phyloP scores from a whole-genome alignment of 2,888 invertebrate genomes.

The Reticulitermes lucifugus region DNA sequence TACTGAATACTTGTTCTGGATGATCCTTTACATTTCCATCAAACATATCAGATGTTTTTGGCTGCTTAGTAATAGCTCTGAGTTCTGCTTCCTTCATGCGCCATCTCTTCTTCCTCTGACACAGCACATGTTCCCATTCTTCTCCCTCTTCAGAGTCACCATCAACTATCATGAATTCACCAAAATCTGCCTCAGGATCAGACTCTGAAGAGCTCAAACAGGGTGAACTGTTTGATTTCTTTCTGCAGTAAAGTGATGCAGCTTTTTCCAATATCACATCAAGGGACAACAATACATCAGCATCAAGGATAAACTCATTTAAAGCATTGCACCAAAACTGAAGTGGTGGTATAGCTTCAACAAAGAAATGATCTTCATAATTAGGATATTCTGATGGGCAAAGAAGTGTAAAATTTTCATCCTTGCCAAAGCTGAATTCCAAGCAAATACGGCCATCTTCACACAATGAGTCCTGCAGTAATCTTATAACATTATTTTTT shows the following conservation, averaged over 20 bases:
- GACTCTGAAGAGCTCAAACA: constrained; percentile 47
- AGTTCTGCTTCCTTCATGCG: constrained; percentile 53
- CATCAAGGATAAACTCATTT: constrained; percentile 55
- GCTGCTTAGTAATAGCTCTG: constrained; percentile 52
- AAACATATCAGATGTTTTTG: constrained; percentile 54
- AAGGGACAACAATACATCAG: constrained; percentile 45
- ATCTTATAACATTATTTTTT: constrained; percentile 24
- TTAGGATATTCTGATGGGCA: constrained; percentile 53
- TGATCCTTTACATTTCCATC: constrained; percentile 51
- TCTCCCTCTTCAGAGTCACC: constrained; percentile 50
- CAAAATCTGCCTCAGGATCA: constrained; percentile 35
- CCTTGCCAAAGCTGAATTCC: constrained; percentile 48
- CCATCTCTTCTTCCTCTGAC: constrained; percentile 53
- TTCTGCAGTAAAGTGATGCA: constrained; percentile 41
- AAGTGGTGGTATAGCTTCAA: constrained; percentile 52
- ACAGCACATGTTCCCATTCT: constrained; percentile 50
- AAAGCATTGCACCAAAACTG: constrained; percentile 55
- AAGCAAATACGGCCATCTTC: constrained; percentile 53
- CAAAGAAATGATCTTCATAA: constrained; percentile 54
- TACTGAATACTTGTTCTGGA: constrained; percentile 60
- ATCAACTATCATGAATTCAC: constrained; percentile 48
- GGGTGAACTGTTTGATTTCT: constrained; percentile 34
- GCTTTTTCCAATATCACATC: constrained; percentile 51
- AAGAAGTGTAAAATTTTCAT: constrained; percentile 47
- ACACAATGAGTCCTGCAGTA: constrained; percentile 37